Evolutionary conservation across 37 sponge, comb jelly and placozoan genomes (phyloP), one percentile per base, ranked within the genome.

Genomic region (Theonella swinhoei): DNA sequence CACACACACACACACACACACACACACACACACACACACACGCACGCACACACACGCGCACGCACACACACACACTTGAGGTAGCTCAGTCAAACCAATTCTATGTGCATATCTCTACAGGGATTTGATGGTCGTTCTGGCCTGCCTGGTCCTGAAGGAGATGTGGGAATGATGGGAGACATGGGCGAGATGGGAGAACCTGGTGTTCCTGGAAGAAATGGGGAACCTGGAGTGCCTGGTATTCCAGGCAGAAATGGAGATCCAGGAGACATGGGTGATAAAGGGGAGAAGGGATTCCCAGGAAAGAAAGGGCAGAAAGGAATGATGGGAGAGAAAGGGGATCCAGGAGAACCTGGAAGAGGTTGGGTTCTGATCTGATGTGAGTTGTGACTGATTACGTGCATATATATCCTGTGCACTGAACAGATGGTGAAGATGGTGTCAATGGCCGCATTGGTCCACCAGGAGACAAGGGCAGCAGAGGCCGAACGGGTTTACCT

Each of bases 121-220:
- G 89, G 89, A 65, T 78, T 78, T 1, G 43, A 66, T 78, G 91
- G 91, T n/a, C 83, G 81, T 41, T 35, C 33, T 64, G 91, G 91
- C 25, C 38, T 72, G 0, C 81, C 77, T 42, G 87, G 87, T 22
- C 24, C 36, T 1, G 67, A 78, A 40, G 92, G 92, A 1, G 29
- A 54, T 20, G 78, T 77, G 62, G 92, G 88, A 37, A 32, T 17
- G 24, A 66, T 85, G 59, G 93, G 93, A 22, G 61, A 39, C 7
- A 79, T 67, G 64, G 93, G 93, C 54, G 75, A 69, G 11, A 80
- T 80, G 58, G 93, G 93, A 63, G 39, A 66, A 2, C 67, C 74
- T 23, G 87, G 87, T 41, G 58, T 47, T 26, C 67, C 80, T 37
- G 80, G 75, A 60, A 23, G 33, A 28, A 59, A 65, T 39, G 90